Evolutionary conservation across 2,888 invertebrate genomes (phyloP), one percentile per base, ranked within the genome.

Genomic region (Galeopsomyia nigrocyanea): DNA sequence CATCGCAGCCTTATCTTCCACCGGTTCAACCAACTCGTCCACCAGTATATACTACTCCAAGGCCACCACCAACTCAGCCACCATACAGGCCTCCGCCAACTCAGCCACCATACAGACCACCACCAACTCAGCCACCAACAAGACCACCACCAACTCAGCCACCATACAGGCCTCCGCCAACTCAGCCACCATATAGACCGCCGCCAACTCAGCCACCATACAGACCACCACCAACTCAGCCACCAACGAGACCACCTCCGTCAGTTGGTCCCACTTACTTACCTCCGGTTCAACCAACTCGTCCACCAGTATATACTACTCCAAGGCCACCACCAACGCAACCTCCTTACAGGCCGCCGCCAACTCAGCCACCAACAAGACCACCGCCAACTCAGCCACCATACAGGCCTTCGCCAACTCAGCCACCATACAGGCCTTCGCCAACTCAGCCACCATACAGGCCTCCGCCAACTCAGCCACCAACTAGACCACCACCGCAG

Each of bases 121-220:
- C 31, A 31, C 16, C 76, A 53, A 61, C 57, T 26, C 26, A 16
- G 5, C 58, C 60, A 14, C 19, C 39, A 19, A 51, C 22, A 39
- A 57, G 71, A n/a, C 39, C 56, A 7, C 58, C 60, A 14, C 64
- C 51, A 39, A 57, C 73, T 16, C 39, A 50, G 19, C 78, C 76
- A 50, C 81, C 82, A 58, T 82, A 83, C 61, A 75, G 78, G 16
- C 78, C 82, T 71, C 62, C 69, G 50, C 53, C 50, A 13, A 56
- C 58, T 53, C 73, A 61, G 31, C 72, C 60, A 14, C 19, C 39
- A 49, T 2, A 70, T 26, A n/a, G 26, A 7, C 58, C 60, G 7
- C 6, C 17, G 10, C 64, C 51, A 39, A 57, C 73, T 16, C 39
- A 50, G 19, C 78, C 76, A 50, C 81, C 82, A 58, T 82, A 83